Percentiles rank a stretch among this genome's conserved stretches.
phyloP scores from a whole-genome alignment of 30 jellyfish, hydroid and myxozoan species.

The Hydractinia symbiolongicarpus region DNA sequence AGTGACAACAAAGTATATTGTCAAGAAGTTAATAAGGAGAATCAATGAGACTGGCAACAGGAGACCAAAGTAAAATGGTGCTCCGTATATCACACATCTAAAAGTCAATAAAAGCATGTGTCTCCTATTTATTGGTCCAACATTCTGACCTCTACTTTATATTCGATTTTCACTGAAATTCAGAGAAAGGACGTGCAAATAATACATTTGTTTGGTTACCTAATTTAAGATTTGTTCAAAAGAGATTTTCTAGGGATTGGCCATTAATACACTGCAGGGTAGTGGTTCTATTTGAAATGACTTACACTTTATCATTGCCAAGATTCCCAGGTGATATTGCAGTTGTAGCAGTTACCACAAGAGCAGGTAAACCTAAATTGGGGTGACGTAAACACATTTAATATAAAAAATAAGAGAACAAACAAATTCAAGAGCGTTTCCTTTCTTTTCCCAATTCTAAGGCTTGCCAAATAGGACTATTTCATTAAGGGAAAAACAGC shows the following conservation, averaged over 20 bases:
- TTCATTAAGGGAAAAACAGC: neutral
- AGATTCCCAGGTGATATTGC: slow-evolving; percentile 20
- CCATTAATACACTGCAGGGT: no score
- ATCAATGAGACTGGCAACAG: slow-evolving; percentile 18
- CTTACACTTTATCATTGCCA: slow-evolving; percentile 31
- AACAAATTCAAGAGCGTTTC: neutral
- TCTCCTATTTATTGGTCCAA: neutral
- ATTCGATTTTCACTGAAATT: neutral
- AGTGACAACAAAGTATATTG: slow-evolving; percentile 8
- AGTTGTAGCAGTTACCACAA: slow-evolving; percentile 8
- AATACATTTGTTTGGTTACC: no score
- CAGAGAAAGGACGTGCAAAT: neutral
- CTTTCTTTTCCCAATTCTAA: neutral
- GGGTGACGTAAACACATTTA: neutral
- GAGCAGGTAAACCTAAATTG: slow-evolving; percentile 8
- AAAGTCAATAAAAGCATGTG: neutral
- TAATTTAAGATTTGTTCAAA: no score
- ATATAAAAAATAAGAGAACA: neutral
- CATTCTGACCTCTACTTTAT: no score
- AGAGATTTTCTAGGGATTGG: no score
- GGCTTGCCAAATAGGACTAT: neutral
- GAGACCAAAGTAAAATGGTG: slow-evolving; percentile 17
- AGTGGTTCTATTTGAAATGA: neutral
- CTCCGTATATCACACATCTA: slow-evolving; percentile 29
- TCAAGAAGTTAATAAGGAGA: slow-evolving; percentile 7